Evolutionary conservation across 2,113 vertebrate species (phyloP).

Genomic region (Mustelus asterias): DNA sequence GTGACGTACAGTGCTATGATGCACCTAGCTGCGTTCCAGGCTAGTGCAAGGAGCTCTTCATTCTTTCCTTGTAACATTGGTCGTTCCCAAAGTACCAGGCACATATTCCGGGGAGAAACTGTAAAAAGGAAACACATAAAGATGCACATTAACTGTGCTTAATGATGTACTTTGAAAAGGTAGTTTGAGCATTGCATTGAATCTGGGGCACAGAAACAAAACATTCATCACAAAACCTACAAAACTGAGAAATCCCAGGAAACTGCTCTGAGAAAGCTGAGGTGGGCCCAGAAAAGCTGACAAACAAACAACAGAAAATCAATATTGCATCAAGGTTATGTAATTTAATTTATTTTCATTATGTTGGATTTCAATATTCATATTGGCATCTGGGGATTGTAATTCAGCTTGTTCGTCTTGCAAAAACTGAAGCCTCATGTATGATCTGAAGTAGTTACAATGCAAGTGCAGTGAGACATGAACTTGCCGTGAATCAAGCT

Average conservation of each 20-base stretch:
- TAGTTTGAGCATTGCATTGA: not conserved
- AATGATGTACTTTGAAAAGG: not conserved
- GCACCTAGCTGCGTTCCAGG: not conserved
- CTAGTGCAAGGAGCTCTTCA: not conserved
- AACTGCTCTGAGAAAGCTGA: not conserved
- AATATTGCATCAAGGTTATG: not conserved
- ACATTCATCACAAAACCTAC: not conserved
- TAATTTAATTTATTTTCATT: not conserved
- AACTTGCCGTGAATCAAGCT: not conserved
- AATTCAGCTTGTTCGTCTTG: not conserved
- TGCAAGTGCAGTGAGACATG: not conserved
- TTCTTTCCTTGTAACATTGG: not conserved
- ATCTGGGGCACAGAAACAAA: not conserved
- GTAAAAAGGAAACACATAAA: not conserved
- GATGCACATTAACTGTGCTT: not conserved
- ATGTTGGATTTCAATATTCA: not conserved
- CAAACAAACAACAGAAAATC: not conserved
- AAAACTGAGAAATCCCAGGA: not conserved
- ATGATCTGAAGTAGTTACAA: not conserved
- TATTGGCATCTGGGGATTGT: not conserved
- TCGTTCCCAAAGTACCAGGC: not conserved
- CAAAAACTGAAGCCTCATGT: not conserved
- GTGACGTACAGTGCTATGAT: not conserved
- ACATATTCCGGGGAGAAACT: not conserved
- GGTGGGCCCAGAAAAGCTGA: not conserved